Evolutionary conservation across 2,888 invertebrate species (phyloP).

Genomic region (Eupeodes luniger): DNA sequence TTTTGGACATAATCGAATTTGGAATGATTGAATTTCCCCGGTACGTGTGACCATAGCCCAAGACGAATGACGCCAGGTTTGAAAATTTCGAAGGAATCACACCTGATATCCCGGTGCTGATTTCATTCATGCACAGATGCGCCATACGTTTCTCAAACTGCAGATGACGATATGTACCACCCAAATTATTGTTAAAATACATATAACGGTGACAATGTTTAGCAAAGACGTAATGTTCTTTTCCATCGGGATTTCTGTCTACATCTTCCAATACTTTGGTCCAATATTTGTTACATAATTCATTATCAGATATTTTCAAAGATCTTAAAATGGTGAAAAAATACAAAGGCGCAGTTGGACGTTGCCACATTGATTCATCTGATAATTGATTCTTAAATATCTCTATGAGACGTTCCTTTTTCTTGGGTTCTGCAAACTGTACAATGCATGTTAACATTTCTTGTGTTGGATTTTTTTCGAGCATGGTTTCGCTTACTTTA

Average conservation of each 20-base stretch:
- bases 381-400: conserved; percentile 81
- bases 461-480: conserved; percentile 82
- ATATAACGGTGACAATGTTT: conserved; percentile 85
- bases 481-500: conserved; percentile 82
- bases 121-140: conserved; percentile 81
- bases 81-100: conserved; percentile 84
- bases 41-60: conserved; percentile 84
- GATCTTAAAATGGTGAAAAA: conserved; percentile 84
- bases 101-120: conserved; percentile 81
- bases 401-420: conserved; percentile 83
- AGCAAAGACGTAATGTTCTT: conserved; percentile 80
- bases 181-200: conserved; percentile 85
- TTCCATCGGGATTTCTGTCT: conserved; percentile 78
- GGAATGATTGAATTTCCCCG: conserved; percentile 81
- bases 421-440: conserved; percentile 84
- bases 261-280: conserved; percentile 82
- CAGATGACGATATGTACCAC: conserved; percentile 85
- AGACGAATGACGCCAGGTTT: conserved; percentile 83
- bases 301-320: conserved; percentile 84
- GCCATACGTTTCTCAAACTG: conserved; percentile 84
- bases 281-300: conserved; percentile 85
- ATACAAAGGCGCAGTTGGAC: conserved; percentile 80
- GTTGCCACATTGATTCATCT: conserved; percentile 79
- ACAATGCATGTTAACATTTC: conserved; percentile 84
- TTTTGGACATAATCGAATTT: conserved; percentile 82